Conservation (phyloP, 2,888 invertebrate species). For the Ommatoiulus sabulosus region DNA sequence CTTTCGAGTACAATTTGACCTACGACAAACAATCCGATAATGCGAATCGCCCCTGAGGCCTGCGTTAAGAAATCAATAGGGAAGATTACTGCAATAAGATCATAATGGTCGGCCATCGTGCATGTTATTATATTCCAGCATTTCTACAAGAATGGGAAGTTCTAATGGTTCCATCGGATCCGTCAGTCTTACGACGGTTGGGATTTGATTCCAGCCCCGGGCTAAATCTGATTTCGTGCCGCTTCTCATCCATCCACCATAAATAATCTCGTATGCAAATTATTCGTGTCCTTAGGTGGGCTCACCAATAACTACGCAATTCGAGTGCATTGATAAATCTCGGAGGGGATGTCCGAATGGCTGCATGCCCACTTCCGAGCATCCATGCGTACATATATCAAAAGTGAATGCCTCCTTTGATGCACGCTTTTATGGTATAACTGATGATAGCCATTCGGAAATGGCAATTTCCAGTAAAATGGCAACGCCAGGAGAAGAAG, state of each 20-base stretch:
- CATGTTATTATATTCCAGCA: not conserved
- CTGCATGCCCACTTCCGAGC: not conserved
- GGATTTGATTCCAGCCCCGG: not conserved
- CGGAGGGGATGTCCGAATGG: slow-evolving; percentile 36
- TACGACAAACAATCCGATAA: not conserved
- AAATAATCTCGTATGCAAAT: slow-evolving; percentile 36
- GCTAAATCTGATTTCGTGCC: slow-evolving; percentile 23
- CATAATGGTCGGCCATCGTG: not conserved
- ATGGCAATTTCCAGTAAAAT: slow-evolving; percentile 39
- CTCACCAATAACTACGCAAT: not conserved
- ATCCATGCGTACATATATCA: slow-evolving; percentile 24
- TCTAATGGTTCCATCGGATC: not conserved
- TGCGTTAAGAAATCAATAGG: not conserved
- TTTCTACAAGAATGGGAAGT: not conserved
- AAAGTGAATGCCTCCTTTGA: slow-evolving; percentile 39
- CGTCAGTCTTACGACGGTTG: not conserved
- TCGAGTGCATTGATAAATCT: slow-evolving; percentile 36
- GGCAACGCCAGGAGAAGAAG: not conserved
- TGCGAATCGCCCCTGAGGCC: not conserved
- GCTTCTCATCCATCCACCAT: slow-evolving; percentile 34
- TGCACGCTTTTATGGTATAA: slow-evolving; percentile 38
- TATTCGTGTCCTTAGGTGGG: slow-evolving; percentile 31
- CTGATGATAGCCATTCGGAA: slow-evolving; percentile 43
- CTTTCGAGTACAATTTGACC: not conserved
- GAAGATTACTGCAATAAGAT: not conserved